Conservation (phyloP, 1,140 invertebrate genomes). For the Sitophilus oryzae region DNA sequence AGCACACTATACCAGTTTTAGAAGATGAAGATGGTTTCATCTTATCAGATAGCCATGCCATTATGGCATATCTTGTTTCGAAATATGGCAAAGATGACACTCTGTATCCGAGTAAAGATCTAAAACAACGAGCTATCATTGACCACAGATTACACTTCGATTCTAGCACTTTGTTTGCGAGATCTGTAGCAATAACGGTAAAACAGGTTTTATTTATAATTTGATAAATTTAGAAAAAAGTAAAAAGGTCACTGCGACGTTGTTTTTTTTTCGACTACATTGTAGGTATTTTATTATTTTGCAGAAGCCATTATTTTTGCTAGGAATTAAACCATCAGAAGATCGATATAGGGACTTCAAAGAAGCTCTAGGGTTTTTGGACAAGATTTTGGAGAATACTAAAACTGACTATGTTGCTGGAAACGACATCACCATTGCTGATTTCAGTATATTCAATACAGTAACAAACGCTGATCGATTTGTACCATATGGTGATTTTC, state of each 20-base stretch:
- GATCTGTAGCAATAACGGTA: conserved; percentile 12
- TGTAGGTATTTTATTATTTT: neutral
- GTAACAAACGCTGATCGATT: neutral
- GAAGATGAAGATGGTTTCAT: conserved; percentile 57
- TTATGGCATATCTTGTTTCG: conserved; percentile 50
- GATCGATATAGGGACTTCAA: neutral
- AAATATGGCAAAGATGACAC: conserved; percentile 50
- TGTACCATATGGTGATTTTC: neutral
- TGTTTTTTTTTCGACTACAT: neutral
- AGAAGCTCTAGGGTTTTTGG: neutral
- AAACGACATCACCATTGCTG: neutral
- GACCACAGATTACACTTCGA: conserved; percentile 50
- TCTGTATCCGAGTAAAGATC: conserved; percentile 49
- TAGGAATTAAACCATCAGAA: neutral
- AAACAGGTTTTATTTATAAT: conserved; percentile 1
- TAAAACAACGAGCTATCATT: conserved; percentile 48
- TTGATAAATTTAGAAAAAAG: neutral
- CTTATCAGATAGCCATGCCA: conserved; percentile 55
- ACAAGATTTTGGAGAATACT: neutral
- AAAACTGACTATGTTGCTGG: neutral
- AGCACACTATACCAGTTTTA: conserved; percentile 61
- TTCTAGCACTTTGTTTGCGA: conserved; percentile 48
- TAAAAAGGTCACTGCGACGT: neutral
- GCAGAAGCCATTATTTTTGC: neutral
- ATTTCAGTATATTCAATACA: neutral